These are phyloP conservation scores for Parthenolecanium corni DNA, from an alignment of 2,888 invertebrate genomes.

Conservation along the genomic window DNA sequence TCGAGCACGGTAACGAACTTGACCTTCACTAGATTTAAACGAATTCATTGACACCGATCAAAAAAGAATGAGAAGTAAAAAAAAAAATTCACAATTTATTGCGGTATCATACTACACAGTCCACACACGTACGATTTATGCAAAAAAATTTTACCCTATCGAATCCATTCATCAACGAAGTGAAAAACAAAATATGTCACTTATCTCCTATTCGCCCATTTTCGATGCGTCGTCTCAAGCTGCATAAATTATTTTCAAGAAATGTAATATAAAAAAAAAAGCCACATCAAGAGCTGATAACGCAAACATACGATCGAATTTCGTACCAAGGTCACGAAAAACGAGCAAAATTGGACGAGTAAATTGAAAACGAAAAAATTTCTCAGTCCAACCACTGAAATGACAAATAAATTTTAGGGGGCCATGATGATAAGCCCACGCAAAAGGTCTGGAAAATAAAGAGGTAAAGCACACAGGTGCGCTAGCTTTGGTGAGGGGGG, in stretches of 20 bases:
- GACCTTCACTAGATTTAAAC: slow-evolving; percentile 7
- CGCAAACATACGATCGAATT: background rate
- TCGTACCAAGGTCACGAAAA: background rate
- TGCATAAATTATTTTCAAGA: too few relatives aligned
- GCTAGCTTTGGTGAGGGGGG: too few relatives aligned
- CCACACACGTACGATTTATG: background rate
- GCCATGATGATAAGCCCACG: too few relatives aligned
- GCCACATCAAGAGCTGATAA: background rate
- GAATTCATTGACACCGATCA: background rate
- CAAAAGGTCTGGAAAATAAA: too few relatives aligned
- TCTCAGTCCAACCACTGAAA: too few relatives aligned
- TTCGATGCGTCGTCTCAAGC: background rate
- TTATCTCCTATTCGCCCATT: too few relatives aligned
- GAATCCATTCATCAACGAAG: background rate
- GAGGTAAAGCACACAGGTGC: too few relatives aligned
- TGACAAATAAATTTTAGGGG: too few relatives aligned
- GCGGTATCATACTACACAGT: background rate
- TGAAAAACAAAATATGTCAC: too few relatives aligned
- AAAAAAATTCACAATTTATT: background rate
- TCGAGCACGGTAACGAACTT: slow-evolving; percentile 7
- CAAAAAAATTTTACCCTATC: background rate
- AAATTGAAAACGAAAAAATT: background rate
- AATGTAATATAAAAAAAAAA: background rate
- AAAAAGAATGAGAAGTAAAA: background rate
- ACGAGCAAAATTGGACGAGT: background rate